Base-by-base conservation (phyloP, 2,888 invertebrate species). In the Physocephala rufipes region DNA sequence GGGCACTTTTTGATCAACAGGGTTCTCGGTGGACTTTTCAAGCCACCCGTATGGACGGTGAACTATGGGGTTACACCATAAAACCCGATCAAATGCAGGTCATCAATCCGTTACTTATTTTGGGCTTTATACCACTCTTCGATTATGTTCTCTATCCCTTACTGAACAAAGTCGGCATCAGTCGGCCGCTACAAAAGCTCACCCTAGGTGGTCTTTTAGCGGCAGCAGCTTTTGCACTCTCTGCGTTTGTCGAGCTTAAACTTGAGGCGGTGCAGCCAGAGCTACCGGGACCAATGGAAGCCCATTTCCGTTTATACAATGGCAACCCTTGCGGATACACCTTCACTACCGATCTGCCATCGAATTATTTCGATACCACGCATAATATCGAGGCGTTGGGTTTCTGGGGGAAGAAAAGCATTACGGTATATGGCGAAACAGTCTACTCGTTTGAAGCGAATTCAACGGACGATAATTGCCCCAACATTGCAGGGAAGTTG, bases 11-110 rank as follows among this genome's bases (percentile, higher is more conserved):
- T 85, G 98, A 99, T 85, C 99, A 99, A 84, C 96, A 96, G 88
- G 93, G 95, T 16, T 96, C 96, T 0, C 89, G 94, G 71, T 97
- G 96, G 96, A 95, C 96, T 0, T 92, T 96, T 84, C 96, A 96
- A 88, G 97, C 96, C 0, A 91, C 92, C n/a, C 89, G 92, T 78
- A 96, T 97, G 96, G 88, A 93, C 77, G 95, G 96, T 30, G 87
- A 90, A 71, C 67, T 84, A 5, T 76, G 78, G 3, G 78, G 80
- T n/a, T 88, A 88, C 74, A 91, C 89, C 80, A 87, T 95, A 21
- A 92, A 95, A 78, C 96, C 99, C 0, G 99, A 99, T 87, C 99
- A 99, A 86, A 94, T 99, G 92, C 96, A 96, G 89, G 95, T 96
- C 59, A 87, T 96, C 26, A 97, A 97, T 86, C 96, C 97, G 0